Evolutionary conservation across 2,113 vertebrate species (phyloP).

Genomic region (Hylia prasina): DNA sequence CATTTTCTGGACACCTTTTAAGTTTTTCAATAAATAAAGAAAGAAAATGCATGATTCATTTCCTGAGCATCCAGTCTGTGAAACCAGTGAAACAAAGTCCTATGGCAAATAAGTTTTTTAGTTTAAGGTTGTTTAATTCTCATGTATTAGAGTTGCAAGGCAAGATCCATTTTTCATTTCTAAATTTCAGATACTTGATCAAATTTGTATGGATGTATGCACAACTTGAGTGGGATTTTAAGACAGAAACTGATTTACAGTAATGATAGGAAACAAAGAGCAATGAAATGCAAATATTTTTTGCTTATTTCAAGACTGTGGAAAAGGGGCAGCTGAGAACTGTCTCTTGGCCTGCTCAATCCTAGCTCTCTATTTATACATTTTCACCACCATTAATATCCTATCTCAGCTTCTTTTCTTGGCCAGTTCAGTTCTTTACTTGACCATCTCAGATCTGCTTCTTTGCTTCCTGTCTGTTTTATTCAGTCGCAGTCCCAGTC

Average conservation of each 20-base stretch:
- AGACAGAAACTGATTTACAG: not conserved
- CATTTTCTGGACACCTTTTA: not conserved
- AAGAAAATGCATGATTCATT: not conserved
- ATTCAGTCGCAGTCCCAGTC: not conserved
- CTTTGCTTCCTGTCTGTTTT: not conserved
- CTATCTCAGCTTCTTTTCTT: not conserved
- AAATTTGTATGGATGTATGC: not conserved
- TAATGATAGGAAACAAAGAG: not conserved
- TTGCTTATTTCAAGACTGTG: not conserved
- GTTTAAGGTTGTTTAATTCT: not conserved
- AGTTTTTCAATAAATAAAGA: not conserved
- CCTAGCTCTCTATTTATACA: not conserved
- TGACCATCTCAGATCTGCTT: not conserved
- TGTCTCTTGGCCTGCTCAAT: not conserved
- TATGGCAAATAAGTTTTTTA: not conserved
- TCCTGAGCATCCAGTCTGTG: not conserved
- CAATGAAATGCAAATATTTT: not conserved
- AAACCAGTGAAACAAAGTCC: not conserved
- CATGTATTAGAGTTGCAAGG: not conserved
- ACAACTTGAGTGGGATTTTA: not conserved
- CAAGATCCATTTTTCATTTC: not conserved
- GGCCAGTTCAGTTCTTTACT: not conserved
- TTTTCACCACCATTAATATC: not conserved
- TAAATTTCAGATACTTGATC: not conserved
- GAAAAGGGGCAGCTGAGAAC: not conserved